These are phyloP conservation scores for Pyxicephalus adspersus DNA, from an alignment of 2,113 vertebrate genomes.

Conservation along the genomic window DNA sequence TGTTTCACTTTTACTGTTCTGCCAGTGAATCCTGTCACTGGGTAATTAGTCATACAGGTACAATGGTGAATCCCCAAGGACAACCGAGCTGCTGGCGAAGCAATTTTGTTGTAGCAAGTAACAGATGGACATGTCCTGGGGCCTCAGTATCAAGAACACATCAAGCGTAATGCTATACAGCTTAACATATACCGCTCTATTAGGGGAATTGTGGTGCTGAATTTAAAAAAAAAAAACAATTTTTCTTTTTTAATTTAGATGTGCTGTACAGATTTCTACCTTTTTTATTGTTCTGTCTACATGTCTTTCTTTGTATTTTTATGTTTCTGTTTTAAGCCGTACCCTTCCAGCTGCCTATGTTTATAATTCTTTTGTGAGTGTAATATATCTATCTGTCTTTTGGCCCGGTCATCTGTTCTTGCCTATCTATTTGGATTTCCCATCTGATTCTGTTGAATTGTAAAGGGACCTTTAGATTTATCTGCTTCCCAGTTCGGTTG, in stretches of 20 bases:
- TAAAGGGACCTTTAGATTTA: too few species aligned
- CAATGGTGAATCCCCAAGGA: slow-evolving; percentile 47
- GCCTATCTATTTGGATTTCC: too few species aligned
- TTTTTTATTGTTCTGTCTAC: too few species aligned
- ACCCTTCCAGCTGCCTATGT: too few species aligned
- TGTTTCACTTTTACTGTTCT: slow-evolving; percentile 23
- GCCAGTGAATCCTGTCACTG: slow-evolving; percentile 36
- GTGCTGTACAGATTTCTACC: neutral
- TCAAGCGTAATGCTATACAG: slow-evolving; percentile 33
- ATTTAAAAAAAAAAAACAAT: slow-evolving; percentile 18
- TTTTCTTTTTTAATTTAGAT: too few species aligned
- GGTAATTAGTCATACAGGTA: slow-evolving; percentile 55
- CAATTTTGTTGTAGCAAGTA: slow-evolving; percentile 48
- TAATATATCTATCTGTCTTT: too few species aligned
- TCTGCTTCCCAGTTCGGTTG: too few species aligned
- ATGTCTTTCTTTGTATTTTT: too few species aligned
- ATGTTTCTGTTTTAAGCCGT: too few species aligned
- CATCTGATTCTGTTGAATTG: too few species aligned
- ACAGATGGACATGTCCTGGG: slow-evolving; percentile 52
- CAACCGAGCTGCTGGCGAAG: slow-evolving; percentile 33
- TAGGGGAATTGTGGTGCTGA: neutral
- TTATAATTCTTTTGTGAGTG: too few species aligned
- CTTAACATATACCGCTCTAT: slow-evolving; percentile 29
- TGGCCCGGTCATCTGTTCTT: too few species aligned
- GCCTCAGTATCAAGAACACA: slow-evolving; percentile 40